A percentile compares a stretch with the other conserved stretches of the same genome.
Evolutionary conservation across 2,888 invertebrate species (phyloP).

Genomic region (Caenorhabditis zanzibari): DNA sequence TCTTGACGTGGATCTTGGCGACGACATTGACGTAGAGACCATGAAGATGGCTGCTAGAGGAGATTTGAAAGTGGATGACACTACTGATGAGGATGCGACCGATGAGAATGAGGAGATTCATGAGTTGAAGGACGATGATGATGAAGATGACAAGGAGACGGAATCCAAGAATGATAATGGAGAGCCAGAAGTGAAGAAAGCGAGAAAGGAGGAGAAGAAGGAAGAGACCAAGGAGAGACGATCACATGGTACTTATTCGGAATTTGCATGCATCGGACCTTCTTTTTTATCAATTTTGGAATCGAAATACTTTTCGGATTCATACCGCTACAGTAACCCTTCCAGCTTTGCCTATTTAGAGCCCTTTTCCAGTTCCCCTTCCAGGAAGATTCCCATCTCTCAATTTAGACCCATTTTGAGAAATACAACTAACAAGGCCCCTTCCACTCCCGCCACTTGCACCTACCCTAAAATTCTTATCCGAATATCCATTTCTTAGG

Average conservation of each 20-base stretch:
- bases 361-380: too few species aligned
- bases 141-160: conserved; percentile 4
- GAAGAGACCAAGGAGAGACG: conserved; percentile 27
- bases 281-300: neutral
- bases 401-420: too few species aligned
- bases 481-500: conserved; percentile 24
- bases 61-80: conserved; percentile 26
- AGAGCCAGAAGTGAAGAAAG: conserved; percentile 28
- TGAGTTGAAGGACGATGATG: conserved; percentile 14
- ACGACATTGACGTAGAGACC: conserved; percentile 66
- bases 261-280: conserved; percentile 2
- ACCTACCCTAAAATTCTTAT: neutral
- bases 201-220: conserved; percentile 13
- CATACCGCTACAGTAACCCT: neutral
- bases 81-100: conserved; percentile 12
- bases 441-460: neutral
- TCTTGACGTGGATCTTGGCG: conserved; percentile 62
- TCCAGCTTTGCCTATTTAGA: neutral
- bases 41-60: conserved; percentile 55
- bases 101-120: conserved; percentile 24
- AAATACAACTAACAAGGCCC: neutral
- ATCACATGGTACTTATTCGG: conserved; percentile 40
- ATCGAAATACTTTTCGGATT: conserved; percentile 8
- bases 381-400: too few species aligned
- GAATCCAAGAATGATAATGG: conserved; percentile 14